A percentile compares a stretch with the other conserved stretches of the same genome.
Evolutionary conservation across 1,140 invertebrate species (phyloP).

Genomic region (Cherax quadricarinatus): DNA sequence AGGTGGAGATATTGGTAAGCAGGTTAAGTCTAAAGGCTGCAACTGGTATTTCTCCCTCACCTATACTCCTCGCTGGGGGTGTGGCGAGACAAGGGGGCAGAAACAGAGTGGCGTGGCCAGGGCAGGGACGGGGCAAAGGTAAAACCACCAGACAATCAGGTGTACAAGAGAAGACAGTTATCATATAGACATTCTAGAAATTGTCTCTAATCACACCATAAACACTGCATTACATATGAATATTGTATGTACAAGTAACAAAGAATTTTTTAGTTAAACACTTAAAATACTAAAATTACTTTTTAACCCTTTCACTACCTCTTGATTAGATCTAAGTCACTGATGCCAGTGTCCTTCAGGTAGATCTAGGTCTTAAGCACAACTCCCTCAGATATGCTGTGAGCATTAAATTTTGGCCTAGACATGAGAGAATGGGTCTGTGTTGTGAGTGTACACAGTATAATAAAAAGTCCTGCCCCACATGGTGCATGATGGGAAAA

Average conservation of each 20-base stretch:
- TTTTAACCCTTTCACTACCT: too few species aligned
- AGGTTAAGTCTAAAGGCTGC: not conserved
- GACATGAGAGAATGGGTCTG: too few species aligned
- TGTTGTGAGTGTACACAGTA: too few species aligned
- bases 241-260: not conserved
- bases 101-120: constrained; percentile 35
- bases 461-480: too few species aligned
- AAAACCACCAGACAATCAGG: constrained; percentile 46
- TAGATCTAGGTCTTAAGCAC: too few species aligned
- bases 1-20: constrained; percentile 25
- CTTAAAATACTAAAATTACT: too few species aligned
- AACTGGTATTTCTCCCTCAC: constrained; percentile 47
- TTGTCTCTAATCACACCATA: not conserved
- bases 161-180: constrained; percentile 37
- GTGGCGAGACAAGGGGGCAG: constrained; percentile 22
- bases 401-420: too few species aligned
- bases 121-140: constrained; percentile 43
- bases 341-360: too few species aligned
- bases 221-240: not conserved
- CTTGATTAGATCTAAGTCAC: too few species aligned
- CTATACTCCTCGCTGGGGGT: constrained; percentile 63
- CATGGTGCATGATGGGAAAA: too few species aligned
- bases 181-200: not conserved
- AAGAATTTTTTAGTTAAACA: not conserved
- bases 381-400: too few species aligned